Conservation (phyloP, 2,797 vertebrate species). For the Gymnothorax reevesii region DNA sequence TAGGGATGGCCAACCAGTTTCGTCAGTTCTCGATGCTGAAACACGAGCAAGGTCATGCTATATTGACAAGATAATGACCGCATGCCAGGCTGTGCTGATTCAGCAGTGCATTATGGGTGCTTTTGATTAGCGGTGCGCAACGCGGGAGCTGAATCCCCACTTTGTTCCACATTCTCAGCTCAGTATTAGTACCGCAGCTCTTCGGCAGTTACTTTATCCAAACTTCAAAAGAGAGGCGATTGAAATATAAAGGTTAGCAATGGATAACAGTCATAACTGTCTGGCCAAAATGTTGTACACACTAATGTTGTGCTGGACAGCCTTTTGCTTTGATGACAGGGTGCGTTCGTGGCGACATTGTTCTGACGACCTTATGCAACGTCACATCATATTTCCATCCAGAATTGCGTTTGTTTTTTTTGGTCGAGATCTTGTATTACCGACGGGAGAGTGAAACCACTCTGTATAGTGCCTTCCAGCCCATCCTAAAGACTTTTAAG, state of each 20-base stretch:
- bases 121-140: not conserved
- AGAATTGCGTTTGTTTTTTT: too few relatives aligned
- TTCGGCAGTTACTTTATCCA: constrained; percentile 65
- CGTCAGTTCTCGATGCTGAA: constrained; percentile 12
- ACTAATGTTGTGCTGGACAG: too few relatives aligned
- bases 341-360: too few relatives aligned
- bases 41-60: not conserved
- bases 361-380: too few relatives aligned
- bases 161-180: constrained; percentile 31
- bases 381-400: too few relatives aligned
- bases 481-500: too few relatives aligned
- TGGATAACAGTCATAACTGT: too few relatives aligned
- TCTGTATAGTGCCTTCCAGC: too few relatives aligned
- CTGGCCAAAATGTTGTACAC: too few relatives aligned
- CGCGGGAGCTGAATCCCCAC: constrained; percentile 33
- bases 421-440: not conserved
- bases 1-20: constrained; percentile 18
- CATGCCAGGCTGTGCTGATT: constrained; percentile 3
- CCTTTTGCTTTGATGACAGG: too few relatives aligned
- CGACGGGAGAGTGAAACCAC: not conserved
- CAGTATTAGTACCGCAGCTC: constrained; percentile 61
- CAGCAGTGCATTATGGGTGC: constrained; percentile 6
- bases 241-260: not conserved
- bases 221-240: constrained; percentile 59
- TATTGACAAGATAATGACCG: constrained; percentile 22